Base-by-base conservation (phyloP, 1,140 invertebrate species). In the Ceratoteleas bidentatus region DNA sequence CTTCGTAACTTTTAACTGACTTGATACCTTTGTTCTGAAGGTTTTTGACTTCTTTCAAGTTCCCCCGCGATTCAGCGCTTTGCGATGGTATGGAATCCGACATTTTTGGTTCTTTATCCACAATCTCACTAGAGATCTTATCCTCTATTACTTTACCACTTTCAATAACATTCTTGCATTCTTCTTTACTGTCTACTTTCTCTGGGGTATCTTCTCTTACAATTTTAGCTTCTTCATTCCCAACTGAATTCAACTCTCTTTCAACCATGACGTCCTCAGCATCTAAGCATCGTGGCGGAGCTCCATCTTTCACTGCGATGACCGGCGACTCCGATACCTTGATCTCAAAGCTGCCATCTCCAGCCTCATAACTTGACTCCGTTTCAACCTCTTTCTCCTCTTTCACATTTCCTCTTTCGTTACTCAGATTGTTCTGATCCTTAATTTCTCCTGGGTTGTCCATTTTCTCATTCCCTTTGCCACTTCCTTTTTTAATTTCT, bases 251-350 rank as follows among this genome's bases (percentile, higher is more conserved):
- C 8, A 60, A 38, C 9, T 73, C 45, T 36, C 62, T 47, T 7
- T 49, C 14, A 74, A 54, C 61, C 52, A 36, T 14, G n/a, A 34
- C 8, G 43, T 64, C 32, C 9, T 16, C 15, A 49, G 50, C 49
- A 15, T 60, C n/a, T 36, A 65, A 24, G 5, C 45, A 10, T 0
- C 60, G 61, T 43, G 85, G 24, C 8, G 85, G 85, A 56, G 85
- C 85, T 11, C 83, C 66, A 32, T 75, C 66, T 61, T 76, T 76
- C 0, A 70, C 69, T 34, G 62, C 58, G 58, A 88, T 78, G 38
- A 79, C 74, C 0, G 88, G 83, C 0, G 82, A 85, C 57, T 89
- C 88, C 0, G 84, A 85, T 34, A 90, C 84, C 33, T 88, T 88
- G 10, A 90, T 84, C 64, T 89, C 87, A 70, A 89, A 87, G 32